A percentile compares a stretch with the other conserved stretches of the same genome.
These are phyloP conservation scores for Pandion haliaetus DNA, from an alignment of 2,113 vertebrate genomes.

Conservation along the genomic window DNA sequence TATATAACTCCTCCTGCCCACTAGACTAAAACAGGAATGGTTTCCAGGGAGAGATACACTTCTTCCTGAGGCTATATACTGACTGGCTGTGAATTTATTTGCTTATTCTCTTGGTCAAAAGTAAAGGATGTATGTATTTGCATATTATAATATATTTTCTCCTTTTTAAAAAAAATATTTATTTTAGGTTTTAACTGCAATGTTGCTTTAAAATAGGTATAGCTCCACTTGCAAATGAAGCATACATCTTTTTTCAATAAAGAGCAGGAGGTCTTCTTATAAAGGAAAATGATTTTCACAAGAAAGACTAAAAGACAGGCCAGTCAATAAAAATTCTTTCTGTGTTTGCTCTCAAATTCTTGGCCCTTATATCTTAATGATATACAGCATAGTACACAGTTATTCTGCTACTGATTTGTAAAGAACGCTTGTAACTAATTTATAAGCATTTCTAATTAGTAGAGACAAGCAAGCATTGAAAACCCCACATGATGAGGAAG, in stretches of 20 bases:
- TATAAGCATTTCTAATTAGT: slow-evolving; percentile 43
- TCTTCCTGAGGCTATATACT: not conserved
- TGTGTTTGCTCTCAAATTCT: not conserved
- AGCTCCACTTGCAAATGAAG: not conserved
- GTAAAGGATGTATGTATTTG: not conserved
- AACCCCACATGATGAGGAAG: not conserved
- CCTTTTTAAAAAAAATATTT: not conserved
- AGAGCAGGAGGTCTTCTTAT: not conserved
- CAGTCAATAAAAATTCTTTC: not conserved
- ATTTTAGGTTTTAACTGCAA: not conserved
- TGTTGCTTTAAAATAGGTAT: not conserved
- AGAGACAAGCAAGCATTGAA: not conserved
- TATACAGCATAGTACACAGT: not conserved
- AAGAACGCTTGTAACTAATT: slow-evolving; percentile 48
- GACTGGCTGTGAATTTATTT: not conserved
- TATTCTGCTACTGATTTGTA: slow-evolving; percentile 23
- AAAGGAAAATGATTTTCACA: not conserved
- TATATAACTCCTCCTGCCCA: not conserved
- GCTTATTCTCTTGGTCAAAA: not conserved
- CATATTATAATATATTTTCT: not conserved
- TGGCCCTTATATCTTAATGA: not conserved
- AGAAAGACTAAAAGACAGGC: not conserved
- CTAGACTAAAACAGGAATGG: not conserved
- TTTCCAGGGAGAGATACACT: not conserved
- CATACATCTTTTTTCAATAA: not conserved